A percentile compares a stretch with the other conserved stretches of the same genome.
Conservation (phyloP, 2,888 invertebrate species). For the Hermodice carunculata region DNA sequence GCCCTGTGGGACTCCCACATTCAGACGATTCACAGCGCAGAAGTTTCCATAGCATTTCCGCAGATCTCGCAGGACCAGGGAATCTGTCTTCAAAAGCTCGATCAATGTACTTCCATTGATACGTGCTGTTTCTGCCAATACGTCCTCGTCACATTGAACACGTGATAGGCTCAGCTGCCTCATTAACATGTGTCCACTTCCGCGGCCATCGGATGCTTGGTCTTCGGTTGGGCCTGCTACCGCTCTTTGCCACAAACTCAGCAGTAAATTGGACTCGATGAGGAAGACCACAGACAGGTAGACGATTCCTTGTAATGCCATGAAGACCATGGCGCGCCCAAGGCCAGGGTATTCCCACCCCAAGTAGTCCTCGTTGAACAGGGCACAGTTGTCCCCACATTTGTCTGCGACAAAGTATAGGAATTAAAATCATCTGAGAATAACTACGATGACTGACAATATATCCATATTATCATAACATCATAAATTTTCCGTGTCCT, state of each 20-base stretch:
- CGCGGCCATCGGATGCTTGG: neutral
- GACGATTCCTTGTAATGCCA: conserved; percentile 73
- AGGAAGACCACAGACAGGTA: conserved; percentile 77
- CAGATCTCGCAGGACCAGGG: conserved; percentile 76
- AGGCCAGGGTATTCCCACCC: conserved; percentile 81
- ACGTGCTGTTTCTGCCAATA: conserved; percentile 63
- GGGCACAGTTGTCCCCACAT: conserved; percentile 66
- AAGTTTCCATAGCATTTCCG: conserved; percentile 79
- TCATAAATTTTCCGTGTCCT: too few relatives aligned
- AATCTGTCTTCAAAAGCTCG: conserved; percentile 59
- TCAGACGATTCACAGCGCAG: conserved; percentile 83
- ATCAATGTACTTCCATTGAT: conserved; percentile 44
- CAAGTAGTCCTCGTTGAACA: conserved; percentile 73
- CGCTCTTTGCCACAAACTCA: conserved; percentile 27
- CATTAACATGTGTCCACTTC: neutral
- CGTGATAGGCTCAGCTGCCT: neutral
- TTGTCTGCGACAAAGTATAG: too few relatives aligned
- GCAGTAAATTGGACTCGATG: conserved; percentile 72
- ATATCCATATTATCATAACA: neutral
- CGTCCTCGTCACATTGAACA: conserved; percentile 65
- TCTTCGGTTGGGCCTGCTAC: conserved; percentile 7
- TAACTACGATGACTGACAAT: neutral
- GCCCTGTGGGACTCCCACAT: conserved; percentile 76
- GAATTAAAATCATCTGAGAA: neutral
- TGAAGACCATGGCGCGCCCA: conserved; percentile 77